Conservation (phyloP, 2,797 vertebrate genomes). For the Chelon labrosus region DNA sequence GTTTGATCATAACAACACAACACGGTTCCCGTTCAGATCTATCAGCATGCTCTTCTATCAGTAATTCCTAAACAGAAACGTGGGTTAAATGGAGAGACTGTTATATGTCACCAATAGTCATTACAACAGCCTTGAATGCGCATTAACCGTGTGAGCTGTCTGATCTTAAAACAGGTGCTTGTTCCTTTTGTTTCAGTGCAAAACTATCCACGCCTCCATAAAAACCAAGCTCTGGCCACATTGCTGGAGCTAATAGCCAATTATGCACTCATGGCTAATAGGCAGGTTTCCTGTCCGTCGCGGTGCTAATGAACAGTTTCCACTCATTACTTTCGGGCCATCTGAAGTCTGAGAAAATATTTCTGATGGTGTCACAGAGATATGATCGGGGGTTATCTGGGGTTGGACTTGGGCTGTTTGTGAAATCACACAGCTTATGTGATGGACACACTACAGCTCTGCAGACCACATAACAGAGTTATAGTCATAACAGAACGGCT, state of each 20-base stretch:
- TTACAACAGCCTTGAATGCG: constrained; percentile 1
- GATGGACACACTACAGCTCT: neutral
- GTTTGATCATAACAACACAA: no score
- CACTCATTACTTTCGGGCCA: neutral
- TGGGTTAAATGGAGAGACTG: no score
- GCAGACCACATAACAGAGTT: no score
- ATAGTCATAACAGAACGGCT: constrained; percentile 8
- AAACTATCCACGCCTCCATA: neutral
- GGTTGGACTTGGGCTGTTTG: constrained; percentile 3
- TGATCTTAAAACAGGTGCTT: neutral
- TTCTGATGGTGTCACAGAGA: neutral
- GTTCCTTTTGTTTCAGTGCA: neutral
- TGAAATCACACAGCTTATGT: neutral
- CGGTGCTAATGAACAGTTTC: neutral
- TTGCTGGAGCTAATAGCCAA: neutral
- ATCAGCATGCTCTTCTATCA: no score
- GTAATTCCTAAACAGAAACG: no score
- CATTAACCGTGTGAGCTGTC: constrained; percentile 2
- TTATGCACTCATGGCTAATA: constrained; percentile 14
- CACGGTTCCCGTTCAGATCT: no score
- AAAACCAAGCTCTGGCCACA: neutral
- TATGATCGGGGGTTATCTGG: neutral
- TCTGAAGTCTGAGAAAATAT: neutral
- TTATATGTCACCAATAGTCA: neutral
- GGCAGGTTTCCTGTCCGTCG: constrained; percentile 2